A percentile compares a stretch with the other conserved stretches of the same genome.
These are phyloP conservation scores for Malthinus seriepunctatus DNA, from an alignment of 2,888 invertebrate species.

Conservation along the genomic window DNA sequence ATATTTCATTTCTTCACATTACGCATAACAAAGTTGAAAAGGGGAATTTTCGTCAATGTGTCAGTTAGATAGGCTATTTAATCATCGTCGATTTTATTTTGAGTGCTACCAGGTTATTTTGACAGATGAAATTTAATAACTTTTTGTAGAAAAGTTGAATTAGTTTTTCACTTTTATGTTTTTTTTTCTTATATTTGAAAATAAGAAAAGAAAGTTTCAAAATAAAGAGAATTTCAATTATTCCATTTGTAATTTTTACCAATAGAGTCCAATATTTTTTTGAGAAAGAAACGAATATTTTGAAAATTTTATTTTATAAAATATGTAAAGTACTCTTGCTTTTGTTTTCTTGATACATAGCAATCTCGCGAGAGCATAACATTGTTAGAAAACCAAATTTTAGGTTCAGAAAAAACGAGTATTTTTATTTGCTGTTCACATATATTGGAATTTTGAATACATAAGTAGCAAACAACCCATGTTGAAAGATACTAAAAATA, in stretches of 20 bases:
- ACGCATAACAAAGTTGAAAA: no score
- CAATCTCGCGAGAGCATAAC: background rate
- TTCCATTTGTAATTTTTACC: no score
- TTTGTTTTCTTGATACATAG: background rate
- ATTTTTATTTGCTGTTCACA: conserved; percentile 1
- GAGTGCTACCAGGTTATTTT: conserved; percentile 8
- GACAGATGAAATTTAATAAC: conserved; percentile 4
- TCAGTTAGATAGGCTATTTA: conserved; percentile 3
- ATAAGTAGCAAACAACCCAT: background rate
- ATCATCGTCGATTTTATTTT: conserved; percentile 9
- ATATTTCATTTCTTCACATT: no score
- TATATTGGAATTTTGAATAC: background rate
- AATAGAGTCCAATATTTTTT: no score
- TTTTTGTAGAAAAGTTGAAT: conserved; percentile 3
- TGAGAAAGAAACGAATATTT: background rate
- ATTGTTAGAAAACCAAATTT: conserved; percentile 3
- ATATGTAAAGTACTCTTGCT: background rate
- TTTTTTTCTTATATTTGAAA: background rate
- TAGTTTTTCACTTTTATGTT: background rate
- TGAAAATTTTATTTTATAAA: background rate
- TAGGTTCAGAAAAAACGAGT: background rate
- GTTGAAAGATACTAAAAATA: conserved; percentile 2
- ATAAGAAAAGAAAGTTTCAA: background rate
- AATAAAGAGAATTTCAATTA: no score
- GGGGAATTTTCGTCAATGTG: background rate